phyloP scores from a whole-genome alignment of 2,888 invertebrate genomes.

The Drosophila tanythrix region DNA sequence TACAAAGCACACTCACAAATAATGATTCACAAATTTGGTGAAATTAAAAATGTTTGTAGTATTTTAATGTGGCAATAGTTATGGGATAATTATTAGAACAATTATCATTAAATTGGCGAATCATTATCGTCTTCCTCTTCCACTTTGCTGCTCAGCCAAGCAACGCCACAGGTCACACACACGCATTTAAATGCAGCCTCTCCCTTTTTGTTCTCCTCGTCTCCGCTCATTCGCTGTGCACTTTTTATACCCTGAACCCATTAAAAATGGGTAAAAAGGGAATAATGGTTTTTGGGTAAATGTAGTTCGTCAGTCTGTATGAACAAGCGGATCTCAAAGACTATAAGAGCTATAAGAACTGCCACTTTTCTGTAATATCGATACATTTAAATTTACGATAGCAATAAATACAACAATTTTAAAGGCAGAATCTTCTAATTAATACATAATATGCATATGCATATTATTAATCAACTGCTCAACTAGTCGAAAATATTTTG shows the following conservation, averaged over 20 bases:
- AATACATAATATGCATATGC: no score
- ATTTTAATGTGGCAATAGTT: constrained; percentile 50
- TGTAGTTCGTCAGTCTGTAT: no score
- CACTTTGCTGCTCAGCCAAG: constrained; percentile 32
- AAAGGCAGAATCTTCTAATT: no score
- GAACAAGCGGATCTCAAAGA: no score
- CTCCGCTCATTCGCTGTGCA: not conserved
- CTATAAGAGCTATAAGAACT: no score
- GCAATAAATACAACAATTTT: no score
- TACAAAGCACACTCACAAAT: constrained; percentile 8
- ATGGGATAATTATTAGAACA: constrained; percentile 68
- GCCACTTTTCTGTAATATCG: no score
- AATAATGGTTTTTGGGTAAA: no score
- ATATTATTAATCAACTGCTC: no score
- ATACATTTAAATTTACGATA: no score
- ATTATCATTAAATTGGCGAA: constrained; percentile 77
- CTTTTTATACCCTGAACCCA: not conserved
- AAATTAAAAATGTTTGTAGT: constrained; percentile 61
- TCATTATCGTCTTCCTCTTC: constrained; percentile 66
- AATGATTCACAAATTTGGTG: constrained; percentile 52
- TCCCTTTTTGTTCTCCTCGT: not conserved
- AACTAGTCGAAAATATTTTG: no score
- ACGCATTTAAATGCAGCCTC: not conserved
- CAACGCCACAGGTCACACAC: constrained; percentile 10
- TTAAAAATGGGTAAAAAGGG: no score